A percentile compares a stretch with the other conserved stretches of the same genome.
These are phyloP conservation scores for Muntiacus muntjak DNA, from an alignment of 2,113 vertebrate species.

Conservation along the genomic window DNA sequence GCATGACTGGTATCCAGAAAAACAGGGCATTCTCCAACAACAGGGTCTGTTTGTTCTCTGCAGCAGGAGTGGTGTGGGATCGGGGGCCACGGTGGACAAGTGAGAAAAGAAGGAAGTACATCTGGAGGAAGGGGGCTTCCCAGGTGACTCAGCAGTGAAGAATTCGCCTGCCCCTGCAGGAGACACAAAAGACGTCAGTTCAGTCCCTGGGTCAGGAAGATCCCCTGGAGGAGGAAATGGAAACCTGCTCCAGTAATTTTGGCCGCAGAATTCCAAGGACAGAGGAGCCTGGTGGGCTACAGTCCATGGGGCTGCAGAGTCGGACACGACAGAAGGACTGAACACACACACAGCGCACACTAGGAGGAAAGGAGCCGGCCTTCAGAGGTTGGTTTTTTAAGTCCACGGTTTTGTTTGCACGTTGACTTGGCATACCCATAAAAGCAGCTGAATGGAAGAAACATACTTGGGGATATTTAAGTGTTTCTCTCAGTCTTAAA, in stretches of 20 bases:
- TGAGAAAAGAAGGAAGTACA: neutral
- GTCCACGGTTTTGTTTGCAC: neutral
- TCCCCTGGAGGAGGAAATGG: neutral
- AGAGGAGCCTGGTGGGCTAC: neutral
- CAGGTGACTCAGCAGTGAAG: neutral
- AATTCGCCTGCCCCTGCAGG: neutral
- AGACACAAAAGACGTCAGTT: neutral
- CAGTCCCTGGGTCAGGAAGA: neutral
- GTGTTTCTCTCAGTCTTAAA: neutral
- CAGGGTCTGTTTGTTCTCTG: accelerated
- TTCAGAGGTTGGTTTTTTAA: neutral
- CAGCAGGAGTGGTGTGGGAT: accelerated
- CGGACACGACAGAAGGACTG: neutral
- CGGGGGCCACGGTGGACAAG: neutral
- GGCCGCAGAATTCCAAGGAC: neutral
- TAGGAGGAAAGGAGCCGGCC: neutral
- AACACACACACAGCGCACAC: neutral
- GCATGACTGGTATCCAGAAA: neutral
- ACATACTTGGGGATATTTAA: neutral
- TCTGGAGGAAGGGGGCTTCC: neutral
- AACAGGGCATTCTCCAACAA: neutral
- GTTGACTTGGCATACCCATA: accelerated
- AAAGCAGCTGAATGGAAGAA: neutral
- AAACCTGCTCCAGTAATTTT: neutral
- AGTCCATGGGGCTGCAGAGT: neutral